Percentiles rank a stretch among this genome's conserved stretches.
Evolutionary conservation across 2,888 invertebrate genomes (phyloP).

Genomic region (Chloroclystis v-ata): DNA sequence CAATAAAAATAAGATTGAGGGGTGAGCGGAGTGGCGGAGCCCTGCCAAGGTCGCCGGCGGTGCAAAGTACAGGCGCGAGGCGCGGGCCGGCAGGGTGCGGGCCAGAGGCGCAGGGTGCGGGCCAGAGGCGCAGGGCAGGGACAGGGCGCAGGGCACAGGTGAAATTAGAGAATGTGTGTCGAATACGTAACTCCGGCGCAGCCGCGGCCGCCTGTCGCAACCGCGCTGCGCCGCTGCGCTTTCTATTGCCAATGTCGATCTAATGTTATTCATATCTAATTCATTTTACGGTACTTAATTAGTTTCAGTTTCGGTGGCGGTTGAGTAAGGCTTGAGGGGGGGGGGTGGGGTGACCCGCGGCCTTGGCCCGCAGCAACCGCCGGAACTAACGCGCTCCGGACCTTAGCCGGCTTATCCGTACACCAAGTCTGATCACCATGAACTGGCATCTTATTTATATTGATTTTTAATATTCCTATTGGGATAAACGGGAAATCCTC

Average conservation of each 20-base stretch:
- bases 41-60: too few relatives aligned
- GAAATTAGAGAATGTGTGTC: conserved; percentile 34
- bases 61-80: too few relatives aligned
- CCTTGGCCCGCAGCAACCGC: conserved; percentile 25
- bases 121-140: background rate
- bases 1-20: too few relatives aligned
- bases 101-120: background rate
- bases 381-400: conserved; percentile 17
- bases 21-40: too few relatives aligned
- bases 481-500: too few relatives aligned
- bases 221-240: conserved; percentile 9
- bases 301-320: conserved; percentile 18
- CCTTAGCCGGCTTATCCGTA: background rate
- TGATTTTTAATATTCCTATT: too few relatives aligned
- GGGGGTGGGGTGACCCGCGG: conserved; percentile 3
- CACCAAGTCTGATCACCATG: too few relatives aligned
- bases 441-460: too few relatives aligned
- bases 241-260: conserved; percentile 27
- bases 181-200: conserved; percentile 25
- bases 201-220: conserved; percentile 4
- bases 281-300: conserved; percentile 21
- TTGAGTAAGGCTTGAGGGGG: background rate
- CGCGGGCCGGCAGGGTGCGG: background rate
- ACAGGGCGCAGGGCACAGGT: conserved; percentile 28
- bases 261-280: conserved; percentile 15